phyloP scores from a whole-genome alignment of 1,140 invertebrate species.

The Heliconius congener region DNA sequence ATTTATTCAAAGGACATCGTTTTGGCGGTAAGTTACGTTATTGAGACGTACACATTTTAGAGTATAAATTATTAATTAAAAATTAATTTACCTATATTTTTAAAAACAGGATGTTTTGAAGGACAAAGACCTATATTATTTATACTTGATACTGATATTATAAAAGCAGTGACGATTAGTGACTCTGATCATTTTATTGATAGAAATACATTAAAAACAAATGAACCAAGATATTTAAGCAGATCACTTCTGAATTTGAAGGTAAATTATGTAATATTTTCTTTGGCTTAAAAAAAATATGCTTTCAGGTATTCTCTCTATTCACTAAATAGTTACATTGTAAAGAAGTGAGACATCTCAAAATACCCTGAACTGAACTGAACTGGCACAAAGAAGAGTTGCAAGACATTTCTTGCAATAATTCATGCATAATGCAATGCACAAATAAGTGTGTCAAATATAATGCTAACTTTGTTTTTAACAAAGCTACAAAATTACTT shows the following conservation, averaged over 20 bases:
- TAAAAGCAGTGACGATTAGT: slow-evolving; percentile 81
- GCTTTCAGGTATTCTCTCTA: no score
- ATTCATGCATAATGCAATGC: no score
- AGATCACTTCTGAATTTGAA: slow-evolving; percentile 60
- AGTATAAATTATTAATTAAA: no score
- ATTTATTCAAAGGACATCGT: slow-evolving; percentile 72
- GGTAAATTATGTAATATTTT: slow-evolving; percentile 39
- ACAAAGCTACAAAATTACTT: background rate
- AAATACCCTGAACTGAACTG: no score
- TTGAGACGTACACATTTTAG: background rate
- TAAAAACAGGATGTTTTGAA: slow-evolving; percentile 76
- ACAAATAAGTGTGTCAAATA: no score
- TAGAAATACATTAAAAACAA: slow-evolving; percentile 57
- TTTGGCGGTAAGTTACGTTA: slow-evolving; percentile 69
- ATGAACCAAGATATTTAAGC: slow-evolving; percentile 60
- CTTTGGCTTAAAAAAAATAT: background rate
- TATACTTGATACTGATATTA: slow-evolving; percentile 80
- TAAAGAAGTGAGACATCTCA: no score
- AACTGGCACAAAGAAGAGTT: no score
- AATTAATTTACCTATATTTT: slow-evolving; percentile 23
- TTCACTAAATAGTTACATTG: no score
- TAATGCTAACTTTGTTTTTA: background rate
- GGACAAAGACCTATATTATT: slow-evolving; percentile 71
- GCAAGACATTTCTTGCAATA: no score
- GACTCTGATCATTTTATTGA: slow-evolving; percentile 84